Evolutionary conservation across 1,140 invertebrate species (phyloP), one percentile per base, ranked within the genome.

Genomic region (Charaxes varanes): DNA sequence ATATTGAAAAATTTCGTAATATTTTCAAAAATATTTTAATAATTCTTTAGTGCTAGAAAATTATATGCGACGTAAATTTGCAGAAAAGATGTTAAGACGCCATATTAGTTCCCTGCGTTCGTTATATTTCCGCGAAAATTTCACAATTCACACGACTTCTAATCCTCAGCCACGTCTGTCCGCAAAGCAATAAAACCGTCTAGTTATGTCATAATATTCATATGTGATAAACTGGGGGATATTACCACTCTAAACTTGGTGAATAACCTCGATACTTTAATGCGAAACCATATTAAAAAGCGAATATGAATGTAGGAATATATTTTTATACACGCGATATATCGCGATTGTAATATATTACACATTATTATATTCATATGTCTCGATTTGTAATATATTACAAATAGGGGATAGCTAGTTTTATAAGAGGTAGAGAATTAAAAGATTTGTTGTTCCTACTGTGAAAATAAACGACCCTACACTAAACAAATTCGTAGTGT

Each of bases 201-300:
- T 54, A 58, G 59, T 68, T 63, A 60, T 67, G 52, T 69, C 62
- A 73, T 78, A 68, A 78, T 74, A 66, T 73, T 66, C 73, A 78
- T 71, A 67, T 74, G 66, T 61, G 68, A 78, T 68, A 58, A 59
- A 72, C 55, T 58, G 50, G 37, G n/a, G 46, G 27, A 65, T 62
- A 59, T 58, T 45, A 63, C 48, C 46, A 53, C 57, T 64, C 55
- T 60, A 60, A 68, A 68, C 44, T 68, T 62, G 35, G 46, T 42
- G 58, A 63, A 58, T 65, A 47, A 59, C 51, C 52, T 48, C 41
- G 32, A 44, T 43, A 26, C 14, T 36, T 15, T 31, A 28, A 40
- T 40, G 31, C n/a, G n/a, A 31, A 28, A 31, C 37, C 23, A 28
- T 38, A 28, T 38, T 40, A 40, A 40, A 18, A 31, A 28, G 13